Evolutionary conservation across 2,888 invertebrate genomes (phyloP), one percentile per base, ranked within the genome.

Genomic region (Empis stercorea): DNA sequence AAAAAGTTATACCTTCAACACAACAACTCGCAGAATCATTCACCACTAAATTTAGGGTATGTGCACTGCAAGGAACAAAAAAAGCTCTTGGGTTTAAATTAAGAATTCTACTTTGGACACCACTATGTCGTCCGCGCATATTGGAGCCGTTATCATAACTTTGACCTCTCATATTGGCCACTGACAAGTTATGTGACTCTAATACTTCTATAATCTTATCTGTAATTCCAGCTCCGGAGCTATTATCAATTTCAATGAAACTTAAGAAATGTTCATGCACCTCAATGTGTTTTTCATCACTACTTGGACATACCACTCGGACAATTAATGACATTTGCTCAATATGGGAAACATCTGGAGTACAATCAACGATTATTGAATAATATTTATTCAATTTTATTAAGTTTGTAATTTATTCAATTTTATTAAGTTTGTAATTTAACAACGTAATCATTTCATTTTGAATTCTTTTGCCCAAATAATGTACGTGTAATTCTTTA

Each of bases 331-430:
- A 16, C 32, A 43, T 32, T 43, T 43, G 43, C 34, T 43, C 43
- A 30, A 13, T 30, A 43, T 43, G 43, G 43, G 32, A 32, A 43
- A 43, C 20, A 43, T 43, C 43, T 30, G 32, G 23, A 45, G 45
- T 45, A 45, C 45, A 45, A 39, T 45, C 45, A 30, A 38, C 30
- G 38, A 45, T 39, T 45, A 39, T 45, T 38, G 38, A 27, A 45
- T 45, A 45, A 45, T 45, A 45, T 45, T 45, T 45, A 30, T 39
- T 38, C 45, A 45, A 13, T 45, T 45, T 45, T 45, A 38, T 30
- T 45, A 38, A n/a, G n/a, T 37, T 38, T 37, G 17, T 45, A 37
- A 34, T 44, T 37, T 44, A 27, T 20, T 36, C 37, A n/a, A n/a
- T n/a, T n/a, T n/a, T n/a, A n/a, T n/a, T n/a, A n/a, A n/a, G n/a